Base-by-base conservation (phyloP, 2,113 vertebrate species). In the Athene cunicularia region DNA sequence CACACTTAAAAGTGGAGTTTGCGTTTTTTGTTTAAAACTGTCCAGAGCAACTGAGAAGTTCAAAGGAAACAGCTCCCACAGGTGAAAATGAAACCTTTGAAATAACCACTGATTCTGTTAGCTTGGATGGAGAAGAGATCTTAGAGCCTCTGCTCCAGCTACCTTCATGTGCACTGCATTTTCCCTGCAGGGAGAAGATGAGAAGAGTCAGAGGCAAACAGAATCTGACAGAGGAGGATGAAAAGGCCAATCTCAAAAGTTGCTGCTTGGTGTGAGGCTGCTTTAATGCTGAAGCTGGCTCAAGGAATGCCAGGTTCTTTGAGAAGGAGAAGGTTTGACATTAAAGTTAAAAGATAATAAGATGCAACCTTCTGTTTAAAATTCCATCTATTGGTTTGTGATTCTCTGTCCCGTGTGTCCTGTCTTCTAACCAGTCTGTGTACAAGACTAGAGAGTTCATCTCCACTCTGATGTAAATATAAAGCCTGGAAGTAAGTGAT, bases 71-170 rank as follows among this genome's bases (percentile, higher is more conserved):
- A 75, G 33, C n/a, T 95, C 12, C 14, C 56, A 58, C 22, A 72
- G 86, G 43, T 92, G 80, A 92, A 96, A 93, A 95, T 92, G 39
- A 95, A 89, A 58, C 30, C n/a, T 95, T 92, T 91, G 83, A 94
- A 87, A 86, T 72, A 95, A 72, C 27, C 12, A 28, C 28, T 75
- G 86, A 75, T 84, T 83, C 64, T 91, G 33, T 67, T 82, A 80
- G 30, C 50, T 58, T n/a, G 47, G 33, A 63, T 67, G 43, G 23
- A 84, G 35, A 43, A 86, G 68, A 91, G 82, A 74, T 86, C 80
- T 77, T 88, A 81, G 55, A 86, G 49, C 18, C 35, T 94, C 20
- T 90, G n/a, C 32, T 72, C 6, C 49, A 56, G 17, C 70, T 74
- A 15, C 33, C 45, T 88, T 91, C 75, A 71, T 72, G 41, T 84